Evolutionary conservation across 1,140 invertebrate species (phyloP).

Genomic region (Drosophila arawakana): DNA sequence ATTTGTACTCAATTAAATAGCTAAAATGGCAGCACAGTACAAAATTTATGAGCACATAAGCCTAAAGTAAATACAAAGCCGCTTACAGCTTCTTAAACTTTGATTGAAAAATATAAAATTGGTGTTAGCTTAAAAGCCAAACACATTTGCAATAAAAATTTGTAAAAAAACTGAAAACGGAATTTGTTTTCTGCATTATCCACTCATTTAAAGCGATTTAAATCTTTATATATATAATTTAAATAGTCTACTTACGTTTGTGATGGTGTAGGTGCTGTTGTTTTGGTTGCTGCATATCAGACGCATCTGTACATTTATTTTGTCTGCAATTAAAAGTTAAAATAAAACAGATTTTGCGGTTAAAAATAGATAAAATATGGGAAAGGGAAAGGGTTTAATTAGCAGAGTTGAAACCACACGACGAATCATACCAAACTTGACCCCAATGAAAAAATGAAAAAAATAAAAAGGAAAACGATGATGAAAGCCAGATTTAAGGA

Average conservation of each 20-base stretch:
- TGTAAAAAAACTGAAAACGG: no score
- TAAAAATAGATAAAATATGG: slow-evolving; percentile 26
- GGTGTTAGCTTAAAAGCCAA: no score
- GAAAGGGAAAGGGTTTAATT: slow-evolving; percentile 55
- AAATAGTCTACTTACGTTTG: slow-evolving; percentile 63
- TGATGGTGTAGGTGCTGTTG: slow-evolving; percentile 52
- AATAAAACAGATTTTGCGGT: slow-evolving; percentile 50
- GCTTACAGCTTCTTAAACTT: no score
- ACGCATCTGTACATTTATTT: slow-evolving; percentile 76
- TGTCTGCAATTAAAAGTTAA: slow-evolving; percentile 57
- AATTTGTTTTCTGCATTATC: no score
- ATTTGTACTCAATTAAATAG: no score
- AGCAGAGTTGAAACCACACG: slow-evolving; percentile 55
- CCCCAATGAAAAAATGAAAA: slow-evolving; percentile 62
- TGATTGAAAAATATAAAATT: no score
- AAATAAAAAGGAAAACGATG: not conserved
- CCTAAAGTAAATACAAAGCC: no score
- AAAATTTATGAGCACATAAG: no score
- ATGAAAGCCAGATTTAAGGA: slow-evolving; percentile 47
- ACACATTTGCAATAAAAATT: no score
- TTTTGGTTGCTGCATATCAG: slow-evolving; percentile 73
- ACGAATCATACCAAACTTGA: slow-evolving; percentile 53
- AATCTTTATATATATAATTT: not conserved
- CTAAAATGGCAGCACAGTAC: no score
- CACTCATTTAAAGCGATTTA: no score